Evolutionary conservation across 2,113 vertebrate genomes (phyloP), one percentile per base, ranked within the genome.

Genomic region (Limanda limanda): DNA sequence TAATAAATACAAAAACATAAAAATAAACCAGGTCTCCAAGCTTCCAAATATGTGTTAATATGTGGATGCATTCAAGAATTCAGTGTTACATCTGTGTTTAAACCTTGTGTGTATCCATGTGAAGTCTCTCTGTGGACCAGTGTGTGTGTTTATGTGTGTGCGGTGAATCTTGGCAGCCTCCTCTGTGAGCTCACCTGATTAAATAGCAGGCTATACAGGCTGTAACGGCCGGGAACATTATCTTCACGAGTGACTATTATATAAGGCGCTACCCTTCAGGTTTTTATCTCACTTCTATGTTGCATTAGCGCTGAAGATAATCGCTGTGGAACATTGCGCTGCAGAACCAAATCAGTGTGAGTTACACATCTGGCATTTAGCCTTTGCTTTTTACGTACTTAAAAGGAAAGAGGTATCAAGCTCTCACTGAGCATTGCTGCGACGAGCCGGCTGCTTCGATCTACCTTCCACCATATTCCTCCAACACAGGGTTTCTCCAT

Each of bases 171-270:
- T 92, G 87, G 84, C 87, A 88, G 89, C 57, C 45, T 78, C 35
- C 21, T 74, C 61, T 58, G 57, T 84, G 83, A 88, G 82, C 86
- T 88, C 83, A 85, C 79, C 85, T 85, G 83, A 76, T 79, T 80
- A 78, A 80, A 75, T 18, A 35, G 63, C 81, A 74, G 70, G 65
- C n/a, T 70, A 42, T 52, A 21, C 57, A 82, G 72, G 63, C 76
- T 81, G 71, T 56, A 79, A 76, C 64, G 77, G 79, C 40, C 10
- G 20, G 23, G 54, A 52, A 62, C 70, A 79, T 70, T 69, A 79
- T 59, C 70, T 59, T 64, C 68, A 59, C 3, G 1, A 45, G 17
- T 64, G 62, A 51, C 48, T 68, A n/a, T 85, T 85, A 86, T 31
- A 80, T 72, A 90, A 90, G 27, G 56, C 59, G 11, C 40, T 13